Conservation (phyloP, 2,888 invertebrate genomes). For the Pheosia tremula region DNA sequence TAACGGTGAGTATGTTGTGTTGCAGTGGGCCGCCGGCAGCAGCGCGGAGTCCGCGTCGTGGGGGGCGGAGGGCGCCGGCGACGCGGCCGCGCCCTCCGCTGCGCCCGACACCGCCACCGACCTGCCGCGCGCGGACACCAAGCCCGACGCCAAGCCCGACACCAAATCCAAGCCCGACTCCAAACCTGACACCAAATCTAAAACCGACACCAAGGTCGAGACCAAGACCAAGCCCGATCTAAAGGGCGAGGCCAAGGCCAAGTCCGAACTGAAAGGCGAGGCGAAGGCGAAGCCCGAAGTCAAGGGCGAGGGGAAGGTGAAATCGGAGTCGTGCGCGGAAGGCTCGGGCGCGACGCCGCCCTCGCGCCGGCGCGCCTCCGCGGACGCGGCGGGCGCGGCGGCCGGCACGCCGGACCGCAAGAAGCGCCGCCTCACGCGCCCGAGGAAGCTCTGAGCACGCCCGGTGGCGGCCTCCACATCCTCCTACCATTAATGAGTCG, state of each 20-base stretch:
- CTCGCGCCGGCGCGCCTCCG: constrained; percentile 69
- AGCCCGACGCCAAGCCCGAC: constrained; percentile 34
- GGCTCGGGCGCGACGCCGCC: constrained; percentile 51
- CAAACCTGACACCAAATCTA: constrained; percentile 35
- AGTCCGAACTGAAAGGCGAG: constrained; percentile 26
- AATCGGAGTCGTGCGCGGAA: constrained; percentile 43
- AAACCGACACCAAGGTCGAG: constrained; percentile 39
- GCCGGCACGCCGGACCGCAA: constrained; percentile 73
- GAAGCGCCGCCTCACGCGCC: constrained; percentile 77
- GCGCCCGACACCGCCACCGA: constrained; percentile 34
- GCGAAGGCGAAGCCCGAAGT: constrained; percentile 17
- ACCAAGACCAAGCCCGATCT: constrained; percentile 41
- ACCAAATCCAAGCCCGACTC: constrained; percentile 33
- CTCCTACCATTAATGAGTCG: neutral
- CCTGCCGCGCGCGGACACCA: constrained; percentile 30
- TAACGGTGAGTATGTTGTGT: neutral
- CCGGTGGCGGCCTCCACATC: neutral
- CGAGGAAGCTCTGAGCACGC: constrained; percentile 68
- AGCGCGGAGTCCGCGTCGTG: constrained; percentile 49
- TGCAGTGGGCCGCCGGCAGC: constrained; percentile 67
- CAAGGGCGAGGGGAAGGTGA: constrained; percentile 26
- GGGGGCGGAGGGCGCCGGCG: constrained; percentile 30
- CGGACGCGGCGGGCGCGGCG: constrained; percentile 52
- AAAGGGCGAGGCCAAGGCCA: constrained; percentile 40
- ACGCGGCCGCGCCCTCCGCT: constrained; percentile 23